Percentiles rank a stretch among this genome's conserved stretches.
Conservation (phyloP, 35 echinoderm and acorn worm species). For the Patiria miniata region DNA sequence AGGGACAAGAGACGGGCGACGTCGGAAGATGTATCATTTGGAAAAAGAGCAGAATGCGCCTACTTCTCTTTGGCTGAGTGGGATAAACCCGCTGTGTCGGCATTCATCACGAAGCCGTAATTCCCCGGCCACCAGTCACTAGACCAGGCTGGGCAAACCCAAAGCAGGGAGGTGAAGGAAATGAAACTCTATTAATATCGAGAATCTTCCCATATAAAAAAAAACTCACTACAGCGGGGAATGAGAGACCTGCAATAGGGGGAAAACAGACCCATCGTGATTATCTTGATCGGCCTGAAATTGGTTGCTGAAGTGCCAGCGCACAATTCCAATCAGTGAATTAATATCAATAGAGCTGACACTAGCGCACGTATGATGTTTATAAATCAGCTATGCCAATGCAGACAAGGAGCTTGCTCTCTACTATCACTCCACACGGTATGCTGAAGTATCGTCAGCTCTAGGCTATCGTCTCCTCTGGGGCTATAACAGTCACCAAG, state of each 20-base stretch:
- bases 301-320: slow-evolving; percentile 11
- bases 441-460: background rate
- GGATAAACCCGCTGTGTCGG: slow-evolving; percentile 20
- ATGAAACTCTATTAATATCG: background rate
- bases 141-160: background rate
- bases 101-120: slow-evolving; percentile 17
- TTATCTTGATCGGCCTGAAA: slow-evolving; percentile 22
- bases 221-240: background rate
- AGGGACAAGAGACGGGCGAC: background rate
- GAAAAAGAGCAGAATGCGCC: too few relatives aligned
- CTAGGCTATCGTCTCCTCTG: background rate
- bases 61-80: background rate
- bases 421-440: background rate
- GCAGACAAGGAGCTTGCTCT: background rate
- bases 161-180: background rate
- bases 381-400: slow-evolving; percentile 14
- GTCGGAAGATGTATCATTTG: too few relatives aligned
- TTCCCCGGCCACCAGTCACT: slow-evolving; percentile 2
- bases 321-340: slow-evolving; percentile 31
- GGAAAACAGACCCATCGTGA: background rate
- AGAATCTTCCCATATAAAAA: background rate
- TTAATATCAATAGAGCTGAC: slow-evolving; percentile 13
- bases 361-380: slow-evolving; percentile 6
- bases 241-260: background rate
- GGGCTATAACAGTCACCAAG: slow-evolving; percentile 14